A percentile compares a stretch with the other conserved stretches of the same genome.
phyloP scores from a whole-genome alignment of 2,888 invertebrate genomes.

The Macrosoma leucophasiata region DNA sequence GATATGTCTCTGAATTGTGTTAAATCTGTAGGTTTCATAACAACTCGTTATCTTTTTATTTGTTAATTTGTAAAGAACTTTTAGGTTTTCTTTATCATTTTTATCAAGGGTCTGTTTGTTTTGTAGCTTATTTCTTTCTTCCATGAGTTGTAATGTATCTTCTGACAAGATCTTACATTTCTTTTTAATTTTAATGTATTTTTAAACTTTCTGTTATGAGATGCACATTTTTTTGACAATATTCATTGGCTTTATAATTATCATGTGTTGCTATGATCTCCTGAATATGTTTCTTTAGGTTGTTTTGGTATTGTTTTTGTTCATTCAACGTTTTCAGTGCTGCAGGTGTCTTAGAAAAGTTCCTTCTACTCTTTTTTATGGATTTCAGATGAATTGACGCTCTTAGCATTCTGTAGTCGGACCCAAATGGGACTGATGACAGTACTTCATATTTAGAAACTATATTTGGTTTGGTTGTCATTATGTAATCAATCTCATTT shows the following conservation, averaged over 20 bases:
- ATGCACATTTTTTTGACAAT: slow-evolving; percentile 14
- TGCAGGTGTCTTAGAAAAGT: slow-evolving; percentile 9
- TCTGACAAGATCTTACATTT: slow-evolving; percentile 15
- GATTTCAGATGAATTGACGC: slow-evolving; percentile 14
- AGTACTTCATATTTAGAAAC: slow-evolving; percentile 19
- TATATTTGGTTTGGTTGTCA: slow-evolving; percentile 7
- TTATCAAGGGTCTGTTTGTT: slow-evolving; percentile 15
- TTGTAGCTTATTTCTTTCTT: slow-evolving; percentile 20
- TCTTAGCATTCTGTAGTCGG: slow-evolving; percentile 22
- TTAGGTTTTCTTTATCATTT: slow-evolving; percentile 17
- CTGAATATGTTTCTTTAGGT: slow-evolving; percentile 14
- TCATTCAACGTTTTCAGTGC: slow-evolving; percentile 16
- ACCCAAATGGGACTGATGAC: slow-evolving; percentile 14
- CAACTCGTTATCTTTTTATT: slow-evolving; percentile 22
- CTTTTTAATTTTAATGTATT: slow-evolving; percentile 11
- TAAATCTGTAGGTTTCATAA: slow-evolving; percentile 16
- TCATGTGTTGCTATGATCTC: slow-evolving; percentile 9
- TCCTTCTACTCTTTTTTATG: slow-evolving; percentile 8
- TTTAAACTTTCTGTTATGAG: slow-evolving; percentile 13
- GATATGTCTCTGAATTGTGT: slow-evolving; percentile 14
- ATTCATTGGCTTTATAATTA: slow-evolving; percentile 10
- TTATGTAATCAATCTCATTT: slow-evolving; percentile 17
- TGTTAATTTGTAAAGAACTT: slow-evolving; percentile 18
- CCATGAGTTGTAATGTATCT: slow-evolving; percentile 18
- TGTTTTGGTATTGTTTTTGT: slow-evolving; percentile 16